Base-by-base conservation (phyloP, 2,888 invertebrate genomes). In the Tenthredo notha region DNA sequence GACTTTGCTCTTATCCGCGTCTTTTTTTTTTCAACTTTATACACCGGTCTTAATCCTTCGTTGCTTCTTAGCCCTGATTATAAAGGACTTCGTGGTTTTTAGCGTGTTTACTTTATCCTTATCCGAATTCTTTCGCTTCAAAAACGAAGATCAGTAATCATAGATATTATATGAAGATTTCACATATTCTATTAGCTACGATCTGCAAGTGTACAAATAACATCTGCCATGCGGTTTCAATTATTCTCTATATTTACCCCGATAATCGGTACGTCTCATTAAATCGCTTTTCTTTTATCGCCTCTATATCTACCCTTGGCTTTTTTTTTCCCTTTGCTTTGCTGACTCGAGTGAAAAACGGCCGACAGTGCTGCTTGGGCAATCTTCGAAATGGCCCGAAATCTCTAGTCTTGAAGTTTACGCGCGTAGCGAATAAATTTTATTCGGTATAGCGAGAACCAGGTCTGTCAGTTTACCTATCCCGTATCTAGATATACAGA, bases 341-440 rank as follows among this genome's bases (percentile, higher is more conserved):
- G 29, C 65, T 43, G 65, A 83, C 25, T 70, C 67, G 15, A 67
- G 83, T 83, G 70, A 67, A 67, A 70, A 67, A 83, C 83, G 83
- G 83, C 29, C 83, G 43, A 82, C 82, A 65, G 65, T 10, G 25
- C 47, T 18, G 61, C 25, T 40, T 65, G 65, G 65, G 40, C 82
- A 82, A 82, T 82, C 65, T 82, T 82, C 40, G 82, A 12, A 82
- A 82, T 82, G 82, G 82, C 43, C 58, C 47, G 40, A 65, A 82
- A 82, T 82, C 61, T 82, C 65, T 83, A 47, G 70, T 47, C 50
- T 70, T 25, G 67, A 67, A 83, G 67, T 83, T 50, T 83, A 50
- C 83, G 25, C 83, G 83, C 67, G 83, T 83, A 61, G 83, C 25
- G 50, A 67, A 83, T 67, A 83, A 83, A 70, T 83, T 67, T 47